Conservation (phyloP, 2,113 vertebrate species). For the Melospiza melodia region DNA sequence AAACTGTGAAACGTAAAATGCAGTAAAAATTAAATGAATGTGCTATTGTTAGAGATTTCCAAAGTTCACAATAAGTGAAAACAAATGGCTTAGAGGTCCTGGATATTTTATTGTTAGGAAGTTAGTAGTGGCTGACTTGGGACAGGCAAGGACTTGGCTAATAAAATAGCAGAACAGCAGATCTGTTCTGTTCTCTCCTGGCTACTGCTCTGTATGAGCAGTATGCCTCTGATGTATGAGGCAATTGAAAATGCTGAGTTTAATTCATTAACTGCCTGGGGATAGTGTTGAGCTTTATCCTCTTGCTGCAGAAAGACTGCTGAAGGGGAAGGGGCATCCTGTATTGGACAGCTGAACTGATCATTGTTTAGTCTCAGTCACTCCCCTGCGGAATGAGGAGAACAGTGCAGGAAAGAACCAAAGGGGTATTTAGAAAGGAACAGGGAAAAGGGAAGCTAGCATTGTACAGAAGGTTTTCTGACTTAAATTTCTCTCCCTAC, state of each 20-base stretch:
- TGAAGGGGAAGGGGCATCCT: background rate
- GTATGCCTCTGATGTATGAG: background rate
- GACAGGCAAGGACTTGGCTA: background rate
- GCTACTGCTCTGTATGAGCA: background rate
- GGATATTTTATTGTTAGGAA: background rate
- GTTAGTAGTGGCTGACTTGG: slow-evolving; percentile 6
- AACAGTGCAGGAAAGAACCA: background rate
- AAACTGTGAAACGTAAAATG: slow-evolving; percentile 6
- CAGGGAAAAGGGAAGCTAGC: background rate
- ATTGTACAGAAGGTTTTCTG: background rate
- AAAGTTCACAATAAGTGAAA: slow-evolving; percentile 32
- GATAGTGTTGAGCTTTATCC: background rate
- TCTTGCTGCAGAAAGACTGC: background rate
- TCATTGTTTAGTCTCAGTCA: background rate
- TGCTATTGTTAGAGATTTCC: slow-evolving; percentile 31
- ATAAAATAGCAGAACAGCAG: background rate
- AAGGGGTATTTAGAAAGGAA: background rate
- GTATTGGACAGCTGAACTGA: background rate
- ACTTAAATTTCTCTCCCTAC: slow-evolving; percentile 31
- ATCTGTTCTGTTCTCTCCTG: background rate
- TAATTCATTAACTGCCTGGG: background rate
- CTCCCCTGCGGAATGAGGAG: slow-evolving; percentile 3
- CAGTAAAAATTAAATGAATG: slow-evolving; percentile 31
- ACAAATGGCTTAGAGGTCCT: slow-evolving; percentile 1
- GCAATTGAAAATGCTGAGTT: slow-evolving; percentile 22